Conservation (phyloP, 2,888 invertebrate genomes). For the Phalera bucephala region DNA sequence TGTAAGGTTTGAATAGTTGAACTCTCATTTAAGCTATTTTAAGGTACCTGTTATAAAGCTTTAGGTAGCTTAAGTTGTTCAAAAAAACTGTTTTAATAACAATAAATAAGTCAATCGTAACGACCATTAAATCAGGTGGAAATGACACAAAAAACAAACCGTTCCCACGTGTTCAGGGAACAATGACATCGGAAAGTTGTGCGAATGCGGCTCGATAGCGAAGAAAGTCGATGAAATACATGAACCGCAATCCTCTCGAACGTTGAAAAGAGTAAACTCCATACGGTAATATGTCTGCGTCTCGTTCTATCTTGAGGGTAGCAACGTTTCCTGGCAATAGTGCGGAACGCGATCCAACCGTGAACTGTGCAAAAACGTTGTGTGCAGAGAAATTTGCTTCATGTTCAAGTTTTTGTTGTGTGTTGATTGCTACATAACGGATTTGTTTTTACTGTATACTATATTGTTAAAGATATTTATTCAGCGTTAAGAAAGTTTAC, state of each 20-base stretch:
- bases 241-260: conserved; percentile 27
- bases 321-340: conserved; percentile 45
- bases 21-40: no score
- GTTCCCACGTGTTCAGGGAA: conserved; percentile 55
- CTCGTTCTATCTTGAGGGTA: conserved; percentile 1
- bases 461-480: conserved; percentile 14
- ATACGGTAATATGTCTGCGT: conserved; percentile 4
- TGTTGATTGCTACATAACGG: conserved; percentile 64
- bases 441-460: conserved; percentile 40
- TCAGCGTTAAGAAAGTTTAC: conserved; percentile 4
- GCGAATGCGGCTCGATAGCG: conserved; percentile 52
- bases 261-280: conserved; percentile 31
- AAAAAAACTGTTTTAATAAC: no score
- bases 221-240: conserved; percentile 58
- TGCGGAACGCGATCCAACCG: conserved; percentile 61
- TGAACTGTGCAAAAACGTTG: conserved; percentile 60
- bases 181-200: conserved; percentile 73
- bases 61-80: no score
- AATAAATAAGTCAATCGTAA: conserved; percentile 15
- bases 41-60: no score
- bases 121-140: conserved; percentile 12
- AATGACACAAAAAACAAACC: conserved; percentile 44
- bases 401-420: conserved; percentile 58
- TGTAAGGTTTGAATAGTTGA: no score
- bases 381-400: conserved; percentile 65